These are phyloP conservation scores for Micropterix aruncella DNA, from an alignment of 2,888 invertebrate genomes.

Conservation along the genomic window DNA sequence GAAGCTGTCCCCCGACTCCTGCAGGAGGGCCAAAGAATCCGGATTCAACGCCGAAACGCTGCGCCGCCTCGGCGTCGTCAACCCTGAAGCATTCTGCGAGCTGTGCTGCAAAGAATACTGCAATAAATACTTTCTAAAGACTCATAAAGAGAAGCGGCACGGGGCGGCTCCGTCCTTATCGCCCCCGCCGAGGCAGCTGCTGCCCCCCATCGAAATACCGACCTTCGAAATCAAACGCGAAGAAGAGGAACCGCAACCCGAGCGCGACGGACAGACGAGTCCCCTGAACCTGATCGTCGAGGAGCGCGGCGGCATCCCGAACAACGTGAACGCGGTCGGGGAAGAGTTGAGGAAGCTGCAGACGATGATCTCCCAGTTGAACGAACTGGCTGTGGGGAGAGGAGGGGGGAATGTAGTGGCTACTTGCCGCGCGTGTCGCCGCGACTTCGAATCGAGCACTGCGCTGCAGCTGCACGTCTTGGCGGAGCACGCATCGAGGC, in stretches of 20 bases:
- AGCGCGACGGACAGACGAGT: constrained; percentile 52
- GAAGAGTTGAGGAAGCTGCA: constrained; percentile 80
- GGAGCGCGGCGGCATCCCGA: constrained; percentile 39
- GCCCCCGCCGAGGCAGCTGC: constrained; percentile 23
- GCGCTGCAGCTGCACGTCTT: constrained; percentile 55
- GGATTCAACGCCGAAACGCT: constrained; percentile 61
- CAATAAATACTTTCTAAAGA: constrained; percentile 83
- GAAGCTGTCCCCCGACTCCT: constrained; percentile 42
- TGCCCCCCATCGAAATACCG: constrained; percentile 13
- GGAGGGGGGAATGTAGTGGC: constrained; percentile 19
- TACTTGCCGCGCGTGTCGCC: constrained; percentile 52
- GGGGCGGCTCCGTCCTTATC: constrained; percentile 47
- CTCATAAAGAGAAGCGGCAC: constrained; percentile 89
- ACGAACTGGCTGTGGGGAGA: constrained; percentile 48
- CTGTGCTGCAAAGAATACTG: constrained; percentile 88
- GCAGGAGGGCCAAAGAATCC: constrained; percentile 52
- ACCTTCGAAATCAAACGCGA: constrained; percentile 5
- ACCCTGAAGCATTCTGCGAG: constrained; percentile 86
- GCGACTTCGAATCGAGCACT: constrained; percentile 57
- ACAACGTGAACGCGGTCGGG: constrained; percentile 48
- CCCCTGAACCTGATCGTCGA: constrained; percentile 66
- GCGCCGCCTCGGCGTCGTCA: constrained; percentile 64
- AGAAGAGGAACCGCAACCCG: constrained; percentile 23
- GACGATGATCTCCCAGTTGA: constrained; percentile 81
- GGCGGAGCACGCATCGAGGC: constrained; percentile 45